These are phyloP conservation scores for Acrocyrtus sp. DNA, from an alignment of 2,888 invertebrate genomes.

Conservation along the genomic window DNA sequence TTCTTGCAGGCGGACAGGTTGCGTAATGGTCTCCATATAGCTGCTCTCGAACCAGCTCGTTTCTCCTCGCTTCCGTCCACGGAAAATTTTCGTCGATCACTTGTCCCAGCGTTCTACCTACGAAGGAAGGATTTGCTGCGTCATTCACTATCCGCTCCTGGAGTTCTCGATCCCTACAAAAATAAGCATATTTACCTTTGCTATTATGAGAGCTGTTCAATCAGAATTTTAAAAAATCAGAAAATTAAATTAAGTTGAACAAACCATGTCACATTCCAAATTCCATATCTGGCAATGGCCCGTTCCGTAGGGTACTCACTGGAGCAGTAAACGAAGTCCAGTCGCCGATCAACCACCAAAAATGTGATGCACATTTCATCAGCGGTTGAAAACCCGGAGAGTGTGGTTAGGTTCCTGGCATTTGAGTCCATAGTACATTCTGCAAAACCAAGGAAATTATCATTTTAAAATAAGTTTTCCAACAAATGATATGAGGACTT, in stretches of 20 bases:
- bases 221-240: background rate
- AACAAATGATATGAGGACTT: too few species aligned
- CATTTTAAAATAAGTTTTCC: too few species aligned
- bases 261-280: slow-evolving; percentile 17
- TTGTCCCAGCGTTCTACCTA: background rate
- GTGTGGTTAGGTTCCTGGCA: background rate
- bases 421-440: slow-evolving; percentile 12
- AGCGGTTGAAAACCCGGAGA: background rate
- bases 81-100: background rate
- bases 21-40: background rate
- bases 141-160: slow-evolving; percentile 10
- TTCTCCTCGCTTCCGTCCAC: slow-evolving; percentile 7
- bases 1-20: background rate
- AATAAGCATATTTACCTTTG: background rate
- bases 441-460: background rate
- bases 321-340: slow-evolving; percentile 10
- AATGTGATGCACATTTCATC: slow-evolving; percentile 30
- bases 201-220: too few species aligned
- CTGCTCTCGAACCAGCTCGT: background rate
- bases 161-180: background rate
- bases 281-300: slow-evolving; percentile 2
- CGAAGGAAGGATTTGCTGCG: background rate
- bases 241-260: background rate
- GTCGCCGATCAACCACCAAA: background rate
- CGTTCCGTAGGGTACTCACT: slow-evolving; percentile 9